These are phyloP conservation scores for Battus philenor DNA, from an alignment of 1,140 invertebrate species.

Conservation along the genomic window DNA sequence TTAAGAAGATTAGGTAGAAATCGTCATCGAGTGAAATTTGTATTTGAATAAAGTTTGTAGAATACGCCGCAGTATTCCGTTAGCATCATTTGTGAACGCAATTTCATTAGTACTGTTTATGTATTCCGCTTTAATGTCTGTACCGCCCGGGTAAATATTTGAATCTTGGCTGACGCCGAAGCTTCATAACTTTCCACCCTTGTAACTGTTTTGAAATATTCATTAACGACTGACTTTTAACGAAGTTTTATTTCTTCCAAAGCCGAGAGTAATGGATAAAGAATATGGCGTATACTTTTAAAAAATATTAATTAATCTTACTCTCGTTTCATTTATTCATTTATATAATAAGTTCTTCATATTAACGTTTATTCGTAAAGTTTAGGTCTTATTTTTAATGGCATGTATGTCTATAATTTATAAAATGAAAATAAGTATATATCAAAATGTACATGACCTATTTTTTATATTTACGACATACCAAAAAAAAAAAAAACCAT, in stretches of 20 bases:
- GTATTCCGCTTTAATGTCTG: conserved; percentile 15
- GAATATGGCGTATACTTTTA: neutral
- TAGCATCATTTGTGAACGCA: conserved; percentile 14
- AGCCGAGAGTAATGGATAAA: conserved; percentile 3
- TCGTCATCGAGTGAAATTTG: neutral
- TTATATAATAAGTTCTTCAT: no score
- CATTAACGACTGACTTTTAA: conserved; percentile 8
- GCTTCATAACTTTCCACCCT: conserved; percentile 16
- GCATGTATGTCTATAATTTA: no score
- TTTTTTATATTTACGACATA: no score
- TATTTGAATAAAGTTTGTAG: conserved; percentile 6
- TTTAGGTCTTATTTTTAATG: no score
- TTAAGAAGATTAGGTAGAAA: no score
- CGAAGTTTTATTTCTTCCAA: conserved; percentile 3
- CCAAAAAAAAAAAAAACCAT: no score
- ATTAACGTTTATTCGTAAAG: no score
- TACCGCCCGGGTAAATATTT: conserved; percentile 16
- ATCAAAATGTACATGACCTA: no score
- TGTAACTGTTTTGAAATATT: conserved; percentile 15
- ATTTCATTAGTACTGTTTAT: conserved; percentile 18
- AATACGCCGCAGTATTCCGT: conserved; percentile 11
- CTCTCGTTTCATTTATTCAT: no score
- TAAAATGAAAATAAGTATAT: no score
- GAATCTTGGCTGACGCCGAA: conserved; percentile 13
- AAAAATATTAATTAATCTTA: neutral